These are phyloP conservation scores for Lophura nycthemera DNA, from an alignment of 2,113 vertebrate species.

Conservation along the genomic window DNA sequence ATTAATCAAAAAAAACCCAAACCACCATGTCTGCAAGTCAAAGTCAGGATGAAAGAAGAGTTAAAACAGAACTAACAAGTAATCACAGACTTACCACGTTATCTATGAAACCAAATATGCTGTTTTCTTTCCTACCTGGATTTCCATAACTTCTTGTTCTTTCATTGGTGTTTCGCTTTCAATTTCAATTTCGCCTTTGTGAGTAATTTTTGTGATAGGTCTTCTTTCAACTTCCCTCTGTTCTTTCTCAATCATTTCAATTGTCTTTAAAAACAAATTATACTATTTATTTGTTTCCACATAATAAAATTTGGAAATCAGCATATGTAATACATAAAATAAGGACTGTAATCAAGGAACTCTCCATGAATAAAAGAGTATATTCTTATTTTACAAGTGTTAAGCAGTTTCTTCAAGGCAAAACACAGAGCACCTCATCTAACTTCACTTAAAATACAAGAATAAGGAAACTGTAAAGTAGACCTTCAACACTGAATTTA, in stretches of 20 bases:
- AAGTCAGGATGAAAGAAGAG: not conserved
- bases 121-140: conserved; percentile 77
- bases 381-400: not conserved
- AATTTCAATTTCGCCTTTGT: conserved; percentile 99
- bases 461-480: not conserved
- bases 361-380: not conserved
- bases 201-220: conserved; percentile 98
- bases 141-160: conserved; percentile 84
- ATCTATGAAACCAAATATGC: not conserved
- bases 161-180: conserved; percentile 94
- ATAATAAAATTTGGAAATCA: not conserved
- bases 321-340: not conserved
- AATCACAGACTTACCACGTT: not conserved
- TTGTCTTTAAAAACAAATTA: conserved; percentile 82
- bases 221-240: conserved; percentile 95
- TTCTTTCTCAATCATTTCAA: conserved; percentile 99
- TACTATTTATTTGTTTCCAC: not conserved
- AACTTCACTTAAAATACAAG: not conserved
- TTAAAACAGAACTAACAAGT: not conserved
- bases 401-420: not conserved
- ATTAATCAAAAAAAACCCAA: not conserved
- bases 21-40: not conserved
- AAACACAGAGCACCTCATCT: not conserved
- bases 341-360: not conserved
- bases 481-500: not conserved